Base-by-base conservation (phyloP, 2,797 vertebrate species). In the Mus minutoides region DNA sequence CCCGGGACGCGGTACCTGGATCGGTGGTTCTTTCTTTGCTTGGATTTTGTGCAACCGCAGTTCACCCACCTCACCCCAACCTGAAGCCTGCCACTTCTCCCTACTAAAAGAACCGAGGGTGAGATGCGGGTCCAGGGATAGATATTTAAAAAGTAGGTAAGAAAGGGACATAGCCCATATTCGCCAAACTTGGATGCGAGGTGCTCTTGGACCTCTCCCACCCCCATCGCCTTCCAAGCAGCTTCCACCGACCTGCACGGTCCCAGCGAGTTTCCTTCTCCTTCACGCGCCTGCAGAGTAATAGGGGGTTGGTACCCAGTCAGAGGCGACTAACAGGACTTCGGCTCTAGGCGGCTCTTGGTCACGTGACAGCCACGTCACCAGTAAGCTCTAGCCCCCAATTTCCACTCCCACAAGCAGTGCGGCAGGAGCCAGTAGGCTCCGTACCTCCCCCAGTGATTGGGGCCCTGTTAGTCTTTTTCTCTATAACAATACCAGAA, bases 341-440 rank as follows among this genome's bases (percentile, higher is more conserved):
- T 97, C 80, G 52, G 96, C 92, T 96, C 97, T 7, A 96, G 93
- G 96, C 80, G 90, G 96, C 96, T 96, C 88, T 93, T 19, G 85
- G 75, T 98, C 97, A 98, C 92, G 88, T 98, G 97, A 98, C 21
- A 1, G 37, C 2, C 84, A 96, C 97, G 95, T 97, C 97, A 97
- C 93, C 80, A 75, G 71, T 85, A 80, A 91, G 97, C 93, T 94
- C 96, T 97, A 94, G 94, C 93, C 95, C 96, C 94, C 93, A 91
- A 46, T 97, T 95, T 98, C 96, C 97, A 96, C 96, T 97, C 97
- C 97, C 96, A 96, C 58, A 93, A 95, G 95, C 97, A 94, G 97
- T 95, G 96, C 85, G 43, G 95, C 96, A 96, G 93, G 96, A 93
- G 94, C 96, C 88, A 86, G 96, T 40, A 69, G 71, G 93, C 90